Base-by-base conservation (phyloP, 2,113 vertebrate genomes). In the Isurus oxyrinchus region DNA sequence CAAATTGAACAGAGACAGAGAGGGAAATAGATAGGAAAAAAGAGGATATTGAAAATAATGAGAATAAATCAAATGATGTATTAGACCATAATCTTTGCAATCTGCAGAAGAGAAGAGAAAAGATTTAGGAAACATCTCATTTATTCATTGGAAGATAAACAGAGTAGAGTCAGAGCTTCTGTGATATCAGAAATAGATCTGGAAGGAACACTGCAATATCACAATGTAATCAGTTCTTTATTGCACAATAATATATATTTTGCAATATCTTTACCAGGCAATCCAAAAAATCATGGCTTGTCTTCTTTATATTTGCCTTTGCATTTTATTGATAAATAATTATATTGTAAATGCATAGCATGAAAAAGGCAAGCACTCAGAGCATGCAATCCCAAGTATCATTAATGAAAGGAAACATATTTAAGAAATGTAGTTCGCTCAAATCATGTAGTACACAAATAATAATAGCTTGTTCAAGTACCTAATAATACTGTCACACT, bases 1-100 rank as follows among this genome's bases (percentile, higher is more conserved):
- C 10, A 72, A 72, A 95, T 72, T 95, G 94, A 95, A 95, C 23
- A 14, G 3, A 72, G 94, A 53, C 35, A 53, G 49, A 72, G 66
- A 16, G 25, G 49, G 67, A 69, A 55, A 72, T 31, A 95, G 66
- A 57, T 57, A 44, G 87, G 35, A 66, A 94, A 61, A 95, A 53
- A 69, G 27, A 72, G 94, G 67, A 72, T 72, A 53, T 95, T 69
- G 49, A 55, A 95, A 67, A 95, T 67, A 95, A 95, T 72, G 66
- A 95, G 40, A 94, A 94, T 95, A 95, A 69, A 95, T 95, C 94
- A 95, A 95, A 95, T 95, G 61, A 95, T 95, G 44, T 69, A 95
- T 95, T 53, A 49, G 63, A 44, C 63, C 23, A 49, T 94, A 94
- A 94, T 94, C 63, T 67, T 69, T 72, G 94, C 44, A 67, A 95